phyloP scores from a whole-genome alignment of 30 jellyfish, hydroid and myxozoan species.

The Turritopsis rubra region DNA sequence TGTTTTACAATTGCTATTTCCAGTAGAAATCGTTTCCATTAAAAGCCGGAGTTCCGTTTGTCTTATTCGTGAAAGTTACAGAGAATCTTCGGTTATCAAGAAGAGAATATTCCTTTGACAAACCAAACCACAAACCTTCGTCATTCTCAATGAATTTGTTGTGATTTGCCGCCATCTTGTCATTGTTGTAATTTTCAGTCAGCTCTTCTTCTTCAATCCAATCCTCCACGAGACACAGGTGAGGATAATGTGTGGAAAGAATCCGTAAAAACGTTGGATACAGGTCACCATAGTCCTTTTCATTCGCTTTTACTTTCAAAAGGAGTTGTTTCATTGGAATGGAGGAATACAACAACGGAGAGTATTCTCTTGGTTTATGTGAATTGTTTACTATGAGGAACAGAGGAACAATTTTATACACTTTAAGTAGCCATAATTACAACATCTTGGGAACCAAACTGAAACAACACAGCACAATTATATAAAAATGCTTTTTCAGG shows the following conservation, averaged over 20 bases:
- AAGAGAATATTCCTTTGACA: too few species aligned
- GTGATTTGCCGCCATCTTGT: background rate
- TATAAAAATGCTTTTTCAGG: too few species aligned
- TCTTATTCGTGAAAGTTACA: too few species aligned
- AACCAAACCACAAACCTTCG: too few species aligned
- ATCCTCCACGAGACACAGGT: conserved; percentile 88
- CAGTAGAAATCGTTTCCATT: too few species aligned
- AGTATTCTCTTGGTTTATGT: conserved; percentile 54
- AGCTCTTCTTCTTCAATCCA: conserved; percentile 75
- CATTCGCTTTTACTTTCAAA: conserved; percentile 52
- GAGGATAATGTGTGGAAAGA: conserved; percentile 83
- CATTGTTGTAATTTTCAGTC: background rate
- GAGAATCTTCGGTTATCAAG: too few species aligned
- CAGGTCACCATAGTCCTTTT: conserved; percentile 46
- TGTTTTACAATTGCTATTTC: too few species aligned
- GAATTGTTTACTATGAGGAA: conserved; percentile 43
- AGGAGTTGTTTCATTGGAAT: conserved; percentile 88
- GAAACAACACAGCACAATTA: too few species aligned
- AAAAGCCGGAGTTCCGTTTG: too few species aligned
- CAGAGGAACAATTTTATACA: background rate
- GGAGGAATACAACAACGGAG: conserved; percentile 52
- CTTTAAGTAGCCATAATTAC: too few species aligned
- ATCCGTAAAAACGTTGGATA: conserved; percentile 85
- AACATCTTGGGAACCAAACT: too few species aligned
- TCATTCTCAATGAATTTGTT: background rate